phyloP scores from a whole-genome alignment of 2,797 vertebrate genomes.

The Acipenser transmontanus region DNA sequence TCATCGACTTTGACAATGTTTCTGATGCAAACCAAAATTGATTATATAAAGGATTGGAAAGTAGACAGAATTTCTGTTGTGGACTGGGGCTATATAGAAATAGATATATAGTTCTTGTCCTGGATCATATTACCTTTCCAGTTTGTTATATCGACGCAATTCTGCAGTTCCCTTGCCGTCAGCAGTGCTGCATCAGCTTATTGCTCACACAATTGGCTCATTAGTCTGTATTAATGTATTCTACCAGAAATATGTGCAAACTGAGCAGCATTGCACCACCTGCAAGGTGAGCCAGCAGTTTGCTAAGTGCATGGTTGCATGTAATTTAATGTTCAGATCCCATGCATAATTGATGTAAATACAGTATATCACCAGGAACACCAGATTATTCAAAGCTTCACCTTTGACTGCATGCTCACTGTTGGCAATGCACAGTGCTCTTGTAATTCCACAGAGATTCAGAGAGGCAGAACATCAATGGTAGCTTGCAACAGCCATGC shows the following conservation, averaged over 20 bases:
- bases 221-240: constrained; percentile 2
- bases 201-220: neutral
- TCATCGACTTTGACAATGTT: constrained; percentile 8
- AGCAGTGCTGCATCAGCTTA: constrained; percentile 15
- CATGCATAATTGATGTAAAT: too few relatives aligned
- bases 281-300: too few relatives aligned
- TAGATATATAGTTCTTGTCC: constrained; percentile 12
- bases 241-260: constrained; percentile 1
- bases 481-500: too few relatives aligned
- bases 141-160: constrained; percentile 5
- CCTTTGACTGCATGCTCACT: too few relatives aligned
- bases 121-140: constrained; percentile 5
- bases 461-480: too few relatives aligned
- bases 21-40: constrained; percentile 9
- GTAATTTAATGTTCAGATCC: too few relatives aligned
- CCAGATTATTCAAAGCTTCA: too few relatives aligned
- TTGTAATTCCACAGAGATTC: too few relatives aligned
- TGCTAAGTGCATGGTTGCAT: too few relatives aligned
- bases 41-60: constrained; percentile 13
- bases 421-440: too few relatives aligned
- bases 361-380: too few relatives aligned
- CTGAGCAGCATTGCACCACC: too few relatives aligned
- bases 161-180: neutral
- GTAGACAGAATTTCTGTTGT: neutral
- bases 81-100: neutral